Base-by-base conservation (phyloP, 2,113 vertebrate species). In the Catharus fuscescens region DNA sequence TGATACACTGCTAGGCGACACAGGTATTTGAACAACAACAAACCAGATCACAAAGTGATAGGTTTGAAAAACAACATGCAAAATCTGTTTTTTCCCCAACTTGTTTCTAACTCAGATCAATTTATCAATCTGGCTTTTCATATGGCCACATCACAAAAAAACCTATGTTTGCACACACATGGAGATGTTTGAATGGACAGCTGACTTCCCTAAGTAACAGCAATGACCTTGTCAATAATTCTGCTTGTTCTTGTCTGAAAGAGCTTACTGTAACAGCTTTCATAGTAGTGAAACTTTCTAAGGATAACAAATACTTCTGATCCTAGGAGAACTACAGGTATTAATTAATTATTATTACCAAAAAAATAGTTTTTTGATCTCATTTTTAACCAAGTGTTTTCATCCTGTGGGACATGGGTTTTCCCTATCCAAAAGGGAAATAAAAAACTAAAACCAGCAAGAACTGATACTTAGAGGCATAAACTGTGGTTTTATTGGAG, bases 81-180 rank as follows among this genome's bases (percentile, higher is more conserved):
- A 56, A 10, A 10, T 52, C 16, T 52, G 0, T 15, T 31, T n/a
- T 40, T 8, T 1, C 1, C 26, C 15, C 14, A 8, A 40, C 4
- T 29, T 56, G 9, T 47, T 92, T 86, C 34, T 71, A 62, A 59
- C 28, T 50, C 20, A 53, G 21, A 77, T 53, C 16, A 80, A 32
- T 72, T 62, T 76, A 70, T 72, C 0, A 0, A 21, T 59, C 11
- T 40, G 1, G 1, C 2, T 79, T 76, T 82, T 91, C 67, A 61
- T 14, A 21, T 1, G 0, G 3, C 8, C 38, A 38, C 38, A 38
- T 12, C 45, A 52, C 25, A 50, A 0, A 23, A 78, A 92, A 64
- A 18, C 2, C 10, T 52, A 0, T 5, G 1, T 8, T 26, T 18
- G 16, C 9, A 56, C 21, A 73, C 10, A 56, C 3, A 7, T 0